Conservation (phyloP, 2,888 invertebrate species). For the Lasioglossum villosulum region DNA sequence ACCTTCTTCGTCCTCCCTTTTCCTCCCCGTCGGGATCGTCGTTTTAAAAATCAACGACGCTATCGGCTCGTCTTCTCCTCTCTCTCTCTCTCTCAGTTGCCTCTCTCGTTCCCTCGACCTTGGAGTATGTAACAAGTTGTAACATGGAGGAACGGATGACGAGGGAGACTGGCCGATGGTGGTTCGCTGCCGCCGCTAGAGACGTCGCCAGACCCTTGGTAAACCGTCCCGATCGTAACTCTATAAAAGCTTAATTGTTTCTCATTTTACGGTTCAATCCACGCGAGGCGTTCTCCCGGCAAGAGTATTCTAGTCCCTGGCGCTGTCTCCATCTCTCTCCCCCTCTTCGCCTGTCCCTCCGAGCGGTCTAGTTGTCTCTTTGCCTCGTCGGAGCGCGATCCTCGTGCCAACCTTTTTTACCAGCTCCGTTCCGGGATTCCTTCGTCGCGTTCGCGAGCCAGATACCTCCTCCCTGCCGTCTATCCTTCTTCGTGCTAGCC, state of each 20-base stretch:
- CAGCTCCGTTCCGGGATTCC: constrained; percentile 15
- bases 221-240: constrained; percentile 76
- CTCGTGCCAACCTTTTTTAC: constrained; percentile 30
- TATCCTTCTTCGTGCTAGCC: not conserved
- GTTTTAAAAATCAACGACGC: constrained; percentile 64
- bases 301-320: constrained; percentile 3
- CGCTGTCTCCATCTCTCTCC: not conserved
- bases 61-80: constrained; percentile 55
- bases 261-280: constrained; percentile 82
- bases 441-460: not conserved
- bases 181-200: constrained; percentile 15
- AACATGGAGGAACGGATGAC: constrained; percentile 60
- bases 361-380: constrained; percentile 23
- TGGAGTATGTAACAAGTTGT: constrained; percentile 78
- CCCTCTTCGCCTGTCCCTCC: not conserved
- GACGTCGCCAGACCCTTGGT: constrained; percentile 32
- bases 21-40: not conserved
- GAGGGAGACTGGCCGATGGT: constrained; percentile 12
- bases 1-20: constrained; percentile 21
- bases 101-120: constrained; percentile 70
- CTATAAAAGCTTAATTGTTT: constrained; percentile 83
- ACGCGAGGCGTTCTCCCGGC: constrained; percentile 37
- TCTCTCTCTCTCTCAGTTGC: constrained; percentile 32
- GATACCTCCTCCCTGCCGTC: not conserved
- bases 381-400: constrained; percentile 70